Conservation (phyloP, 2,797 vertebrate species). For the Danio jaintianensis region DNA sequence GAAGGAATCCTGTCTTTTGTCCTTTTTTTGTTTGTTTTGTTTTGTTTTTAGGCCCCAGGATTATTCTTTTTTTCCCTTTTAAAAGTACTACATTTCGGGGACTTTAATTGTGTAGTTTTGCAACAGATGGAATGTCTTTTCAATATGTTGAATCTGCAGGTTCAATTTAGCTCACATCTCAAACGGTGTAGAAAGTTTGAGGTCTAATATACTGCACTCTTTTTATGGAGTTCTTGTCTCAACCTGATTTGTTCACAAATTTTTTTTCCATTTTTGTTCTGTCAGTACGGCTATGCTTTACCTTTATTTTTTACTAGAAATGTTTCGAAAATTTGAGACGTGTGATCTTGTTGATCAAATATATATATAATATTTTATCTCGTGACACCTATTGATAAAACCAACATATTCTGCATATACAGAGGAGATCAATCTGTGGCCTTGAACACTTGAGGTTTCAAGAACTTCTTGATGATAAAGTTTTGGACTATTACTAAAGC, state of each 20-base stretch:
- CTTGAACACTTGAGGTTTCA: conserved; percentile 57
- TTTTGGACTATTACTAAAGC: conserved; percentile 60
- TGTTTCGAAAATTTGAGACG: conserved; percentile 21
- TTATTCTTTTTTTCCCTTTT: conserved; percentile 45
- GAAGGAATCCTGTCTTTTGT: conserved; percentile 43
- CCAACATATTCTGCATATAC: conserved; percentile 11
- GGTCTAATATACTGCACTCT: conserved; percentile 39
- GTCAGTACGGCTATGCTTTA: conserved; percentile 19
- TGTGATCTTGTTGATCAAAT: conserved; percentile 31
- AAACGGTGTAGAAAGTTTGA: conserved; percentile 29
- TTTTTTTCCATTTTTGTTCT: neutral
- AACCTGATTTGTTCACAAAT: conserved; percentile 11
- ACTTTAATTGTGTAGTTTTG: conserved; percentile 41
- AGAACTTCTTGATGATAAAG: conserved; percentile 43
- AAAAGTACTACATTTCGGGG: conserved; percentile 44
- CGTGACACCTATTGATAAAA: conserved; percentile 29
- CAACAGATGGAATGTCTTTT: conserved; percentile 42
- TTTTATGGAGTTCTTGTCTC: conserved; percentile 24
- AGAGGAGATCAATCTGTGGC: conserved; percentile 55
- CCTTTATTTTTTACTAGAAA: conserved; percentile 55
- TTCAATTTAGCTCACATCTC: conserved; percentile 32
- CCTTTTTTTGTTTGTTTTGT: conserved; percentile 8
- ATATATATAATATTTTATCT: conserved; percentile 43
- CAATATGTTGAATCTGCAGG: conserved; percentile 42
- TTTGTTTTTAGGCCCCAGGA: conserved; percentile 45